Evolutionary conservation across 1,140 invertebrate genomes (phyloP).

Genomic region (Papilio aristodemus): DNA sequence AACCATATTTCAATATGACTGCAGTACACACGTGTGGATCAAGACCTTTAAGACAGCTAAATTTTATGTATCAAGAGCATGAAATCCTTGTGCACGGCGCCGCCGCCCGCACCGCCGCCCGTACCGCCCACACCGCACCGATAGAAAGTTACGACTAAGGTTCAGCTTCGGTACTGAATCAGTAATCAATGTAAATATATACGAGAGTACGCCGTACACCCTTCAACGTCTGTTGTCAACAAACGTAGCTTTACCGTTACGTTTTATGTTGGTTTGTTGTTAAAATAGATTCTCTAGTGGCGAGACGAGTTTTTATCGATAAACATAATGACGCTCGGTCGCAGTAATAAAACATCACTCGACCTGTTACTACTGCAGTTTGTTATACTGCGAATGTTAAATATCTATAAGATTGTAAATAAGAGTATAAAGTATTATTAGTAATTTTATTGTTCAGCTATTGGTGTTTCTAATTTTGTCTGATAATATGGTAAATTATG

Average conservation of each 20-base stretch:
- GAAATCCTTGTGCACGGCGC: constrained; percentile 17
- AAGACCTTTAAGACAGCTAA: constrained; percentile 9
- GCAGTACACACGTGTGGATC: neutral
- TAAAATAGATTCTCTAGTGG: constrained; percentile 6
- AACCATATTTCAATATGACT: constrained; percentile 3
- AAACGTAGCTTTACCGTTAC: constrained; percentile 26
- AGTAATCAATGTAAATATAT: constrained; percentile 33
- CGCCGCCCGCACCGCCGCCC: constrained; percentile 20
- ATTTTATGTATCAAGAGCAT: constrained; percentile 28
- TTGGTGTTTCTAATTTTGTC: too few relatives aligned
- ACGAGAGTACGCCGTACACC: constrained; percentile 18
- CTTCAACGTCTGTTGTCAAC: constrained; percentile 22
- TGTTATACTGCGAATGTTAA: neutral
- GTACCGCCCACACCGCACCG: neutral
- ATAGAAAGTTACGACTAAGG: constrained; percentile 6
- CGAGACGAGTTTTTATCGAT: neutral
- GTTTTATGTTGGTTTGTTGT: constrained; percentile 3
- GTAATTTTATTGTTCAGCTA: too few relatives aligned
- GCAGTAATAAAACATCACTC: neutral
- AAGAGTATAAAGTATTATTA: too few relatives aligned
- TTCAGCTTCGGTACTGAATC: constrained; percentile 12
- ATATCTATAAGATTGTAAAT: too few relatives aligned
- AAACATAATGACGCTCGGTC: neutral
- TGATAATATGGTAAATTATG: too few relatives aligned
- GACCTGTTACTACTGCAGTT: neutral